Percentiles rank a stretch among this genome's conserved stretches.
Conservation (phyloP, 1,140 invertebrate genomes). For the Steinernema feltiae region DNA sequence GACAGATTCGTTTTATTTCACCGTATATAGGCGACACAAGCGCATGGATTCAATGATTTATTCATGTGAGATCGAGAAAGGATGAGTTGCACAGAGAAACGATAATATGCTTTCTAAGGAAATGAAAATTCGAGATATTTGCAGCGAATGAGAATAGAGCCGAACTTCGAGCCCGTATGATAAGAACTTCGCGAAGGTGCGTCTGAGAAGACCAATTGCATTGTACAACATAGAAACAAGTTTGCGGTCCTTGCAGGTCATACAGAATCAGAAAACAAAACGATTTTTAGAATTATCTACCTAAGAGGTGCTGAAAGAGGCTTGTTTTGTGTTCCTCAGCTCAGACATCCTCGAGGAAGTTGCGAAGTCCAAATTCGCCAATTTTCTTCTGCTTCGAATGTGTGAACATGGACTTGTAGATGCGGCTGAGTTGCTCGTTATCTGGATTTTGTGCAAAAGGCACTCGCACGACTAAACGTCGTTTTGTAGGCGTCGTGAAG, state of each 20-base stretch:
- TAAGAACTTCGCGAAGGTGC: no score
- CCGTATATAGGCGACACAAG: no score
- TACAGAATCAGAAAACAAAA: not conserved
- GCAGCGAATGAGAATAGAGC: not conserved
- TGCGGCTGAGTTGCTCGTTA: slow-evolving; percentile 26
- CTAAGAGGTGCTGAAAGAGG: not conserved
- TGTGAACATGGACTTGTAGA: slow-evolving; percentile 42
- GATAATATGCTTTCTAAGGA: not conserved
- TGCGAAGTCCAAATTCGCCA: not conserved
- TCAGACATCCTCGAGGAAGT: not conserved
- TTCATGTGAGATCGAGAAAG: no score
- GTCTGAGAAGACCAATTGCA: not conserved
- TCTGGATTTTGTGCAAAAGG: slow-evolving; percentile 45
- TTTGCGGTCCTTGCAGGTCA: not conserved
- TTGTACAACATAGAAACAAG: not conserved
- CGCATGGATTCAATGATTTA: no score
- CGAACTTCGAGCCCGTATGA: not conserved
- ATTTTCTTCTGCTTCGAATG: slow-evolving; percentile 33
- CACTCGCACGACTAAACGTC: slow-evolving; percentile 37
- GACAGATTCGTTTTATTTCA: no score
- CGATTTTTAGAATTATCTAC: not conserved
- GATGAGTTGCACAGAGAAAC: no score
- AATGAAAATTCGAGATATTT: not conserved
- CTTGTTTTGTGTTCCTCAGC: not conserved
- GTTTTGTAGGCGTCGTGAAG: slow-evolving; percentile 24